phyloP scores from a whole-genome alignment of 1,140 invertebrate species.

The Chironomus striatipennis region DNA sequence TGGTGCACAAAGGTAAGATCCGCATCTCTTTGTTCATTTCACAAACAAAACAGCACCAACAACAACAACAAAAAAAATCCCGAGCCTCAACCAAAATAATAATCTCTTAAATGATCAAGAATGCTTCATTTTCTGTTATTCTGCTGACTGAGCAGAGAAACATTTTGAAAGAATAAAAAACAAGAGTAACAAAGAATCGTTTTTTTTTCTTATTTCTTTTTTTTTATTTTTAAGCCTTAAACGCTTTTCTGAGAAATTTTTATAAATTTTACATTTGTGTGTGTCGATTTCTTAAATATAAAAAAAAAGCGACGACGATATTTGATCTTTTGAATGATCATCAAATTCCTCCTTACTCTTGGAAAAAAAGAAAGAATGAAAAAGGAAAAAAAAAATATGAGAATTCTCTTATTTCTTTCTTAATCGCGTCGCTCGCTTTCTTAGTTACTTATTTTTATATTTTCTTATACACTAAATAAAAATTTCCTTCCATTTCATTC shows the following conservation, averaged over 20 bases:
- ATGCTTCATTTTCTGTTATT: conserved; percentile 15
- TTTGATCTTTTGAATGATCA: conserved; percentile 23
- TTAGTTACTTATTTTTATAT: neutral
- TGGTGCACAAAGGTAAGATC: conserved; percentile 10
- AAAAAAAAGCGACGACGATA: neutral
- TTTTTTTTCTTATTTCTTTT: conserved; percentile 1
- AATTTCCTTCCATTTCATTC: neutral
- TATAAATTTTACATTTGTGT: conserved; percentile 19
- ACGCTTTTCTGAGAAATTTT: conserved; percentile 13
- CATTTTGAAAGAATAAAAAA: neutral
- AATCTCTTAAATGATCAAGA: conserved; percentile 11
- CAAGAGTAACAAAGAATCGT: conserved; percentile 4
- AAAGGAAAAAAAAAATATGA: neutral
- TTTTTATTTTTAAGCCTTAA: conserved; percentile 1
- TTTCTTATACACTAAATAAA: neutral
- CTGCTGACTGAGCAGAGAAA: conserved; percentile 21
- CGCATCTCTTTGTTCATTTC: conserved; percentile 12
- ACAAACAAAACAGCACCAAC: neutral
- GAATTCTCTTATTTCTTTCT: conserved; percentile 3
- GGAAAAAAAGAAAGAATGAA: conserved; percentile 6
- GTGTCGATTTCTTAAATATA: neutral
- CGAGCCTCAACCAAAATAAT: conserved; percentile 12
- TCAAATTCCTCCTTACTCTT: conserved; percentile 17
- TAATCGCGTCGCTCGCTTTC: conserved; percentile 8
- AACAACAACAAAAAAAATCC: too few relatives aligned